Evolutionary conservation across 2,888 invertebrate species (phyloP).

Genomic region (Phanerotoma sp.): DNA sequence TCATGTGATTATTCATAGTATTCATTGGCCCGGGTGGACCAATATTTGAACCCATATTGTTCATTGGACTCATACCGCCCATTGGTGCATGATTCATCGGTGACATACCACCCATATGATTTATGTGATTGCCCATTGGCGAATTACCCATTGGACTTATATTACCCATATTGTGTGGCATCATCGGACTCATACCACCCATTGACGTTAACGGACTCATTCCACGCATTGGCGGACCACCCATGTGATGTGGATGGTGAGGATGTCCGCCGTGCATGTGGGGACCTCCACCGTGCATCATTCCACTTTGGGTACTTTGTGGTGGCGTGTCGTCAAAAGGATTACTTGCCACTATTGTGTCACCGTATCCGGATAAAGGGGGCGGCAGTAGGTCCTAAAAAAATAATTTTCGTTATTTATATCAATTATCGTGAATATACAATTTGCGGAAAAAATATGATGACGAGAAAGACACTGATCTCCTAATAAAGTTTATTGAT

Average conservation of each 20-base stretch:
- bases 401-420: background rate
- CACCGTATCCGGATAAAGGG: slow-evolving; percentile 83
- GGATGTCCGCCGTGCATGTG: slow-evolving; percentile 52
- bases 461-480: too few relatives aligned
- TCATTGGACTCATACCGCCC: slow-evolving; percentile 68
- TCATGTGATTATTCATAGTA: slow-evolving; percentile 59
- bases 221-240: slow-evolving; percentile 67
- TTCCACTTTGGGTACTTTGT: slow-evolving; percentile 58
- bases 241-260: slow-evolving; percentile 64
- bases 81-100: slow-evolving; percentile 66
- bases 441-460: too few relatives aligned
- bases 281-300: slow-evolving; percentile 60
- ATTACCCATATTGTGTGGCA: slow-evolving; percentile 56
- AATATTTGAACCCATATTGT: slow-evolving; percentile 74
- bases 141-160: slow-evolving; percentile 56
- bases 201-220: slow-evolving; percentile 63
- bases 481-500: too few relatives aligned
- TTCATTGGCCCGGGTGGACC: slow-evolving; percentile 68
- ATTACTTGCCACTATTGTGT: slow-evolving; percentile 92
- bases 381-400: slow-evolving; percentile 79
- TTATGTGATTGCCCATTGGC: slow-evolving; percentile 60
- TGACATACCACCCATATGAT: slow-evolving; percentile 65
- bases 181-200: slow-evolving; percentile 57
- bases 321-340: slow-evolving; percentile 90
- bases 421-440: too few relatives aligned